Percentiles rank a stretch among this genome's conserved stretches.
phyloP scores from a whole-genome alignment of 2,797 vertebrate species.

The Ceryle rudis region DNA sequence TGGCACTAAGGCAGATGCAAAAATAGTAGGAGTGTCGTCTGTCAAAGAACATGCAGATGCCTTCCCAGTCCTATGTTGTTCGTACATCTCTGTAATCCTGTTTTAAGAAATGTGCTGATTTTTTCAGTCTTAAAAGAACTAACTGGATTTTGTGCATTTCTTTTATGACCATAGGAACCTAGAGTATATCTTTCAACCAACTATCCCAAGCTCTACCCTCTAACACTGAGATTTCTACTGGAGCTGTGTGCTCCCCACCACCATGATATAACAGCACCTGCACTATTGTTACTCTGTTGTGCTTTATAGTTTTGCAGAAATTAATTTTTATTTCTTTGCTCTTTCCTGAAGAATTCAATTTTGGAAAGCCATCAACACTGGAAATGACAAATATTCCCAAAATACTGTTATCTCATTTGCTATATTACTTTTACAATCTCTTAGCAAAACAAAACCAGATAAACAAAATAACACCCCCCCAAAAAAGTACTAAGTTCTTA shows the following conservation, averaged over 20 bases:
- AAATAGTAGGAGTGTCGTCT: not conserved
- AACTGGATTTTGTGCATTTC: not conserved
- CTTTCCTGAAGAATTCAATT: not conserved
- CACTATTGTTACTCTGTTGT: not conserved
- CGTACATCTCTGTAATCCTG: not conserved
- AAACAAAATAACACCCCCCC: not conserved
- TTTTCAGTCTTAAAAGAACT: not conserved
- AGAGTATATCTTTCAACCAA: not conserved
- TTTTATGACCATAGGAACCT: not conserved
- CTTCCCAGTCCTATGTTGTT: not conserved
- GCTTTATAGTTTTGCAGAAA: not conserved
- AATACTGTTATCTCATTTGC: not conserved
- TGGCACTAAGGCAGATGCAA: not conserved
- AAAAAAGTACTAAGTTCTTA: not conserved
- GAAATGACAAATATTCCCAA: not conserved
- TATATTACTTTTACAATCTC: not conserved
- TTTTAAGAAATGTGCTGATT: not conserved
- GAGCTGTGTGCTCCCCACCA: not conserved
- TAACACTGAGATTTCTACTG: not conserved
- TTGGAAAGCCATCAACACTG: not conserved
- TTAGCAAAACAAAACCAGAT: not conserved
- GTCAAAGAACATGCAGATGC: not conserved
- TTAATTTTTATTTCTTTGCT: not conserved
- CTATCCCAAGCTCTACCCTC: not conserved
- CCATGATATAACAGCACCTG: not conserved